Conservation (phyloP, 2,113 vertebrate species). For the Clarias batrachus region DNA sequence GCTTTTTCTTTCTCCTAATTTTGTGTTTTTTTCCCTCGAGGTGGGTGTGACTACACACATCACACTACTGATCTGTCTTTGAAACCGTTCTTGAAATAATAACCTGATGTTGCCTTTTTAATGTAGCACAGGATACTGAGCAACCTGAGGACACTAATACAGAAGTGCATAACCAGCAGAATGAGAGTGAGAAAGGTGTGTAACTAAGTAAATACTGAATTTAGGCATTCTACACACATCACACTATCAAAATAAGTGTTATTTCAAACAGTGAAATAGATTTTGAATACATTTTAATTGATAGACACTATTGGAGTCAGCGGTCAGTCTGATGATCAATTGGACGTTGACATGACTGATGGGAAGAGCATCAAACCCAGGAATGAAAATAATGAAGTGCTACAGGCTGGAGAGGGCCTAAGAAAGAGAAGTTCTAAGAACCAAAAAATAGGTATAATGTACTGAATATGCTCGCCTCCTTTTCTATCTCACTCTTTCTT, state of each 20-base stretch:
- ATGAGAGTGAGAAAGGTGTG: neutral
- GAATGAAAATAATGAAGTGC: neutral
- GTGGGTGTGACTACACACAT: too few relatives aligned
- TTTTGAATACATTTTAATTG: neutral
- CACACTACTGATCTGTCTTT: neutral
- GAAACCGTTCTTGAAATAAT: neutral
- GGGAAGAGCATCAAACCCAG: neutral
- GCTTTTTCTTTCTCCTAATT: too few relatives aligned
- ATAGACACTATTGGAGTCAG: neutral
- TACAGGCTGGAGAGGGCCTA: neutral
- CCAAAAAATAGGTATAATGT: neutral
- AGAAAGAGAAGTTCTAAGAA: neutral
- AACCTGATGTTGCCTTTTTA: neutral
- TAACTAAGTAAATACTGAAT: neutral
- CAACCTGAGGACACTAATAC: neutral
- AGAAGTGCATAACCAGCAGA: neutral
- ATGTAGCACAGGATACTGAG: constrained; percentile 1
- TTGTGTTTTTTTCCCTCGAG: too few relatives aligned
- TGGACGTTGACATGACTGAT: neutral
- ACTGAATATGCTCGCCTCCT: too few relatives aligned
- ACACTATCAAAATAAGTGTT: neutral
- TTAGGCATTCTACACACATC: neutral
- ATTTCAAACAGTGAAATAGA: neutral
- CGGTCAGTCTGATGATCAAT: neutral
- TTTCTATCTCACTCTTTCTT: too few relatives aligned